phyloP scores from a whole-genome alignment of 2,113 vertebrate species.

The Passer montanus region DNA sequence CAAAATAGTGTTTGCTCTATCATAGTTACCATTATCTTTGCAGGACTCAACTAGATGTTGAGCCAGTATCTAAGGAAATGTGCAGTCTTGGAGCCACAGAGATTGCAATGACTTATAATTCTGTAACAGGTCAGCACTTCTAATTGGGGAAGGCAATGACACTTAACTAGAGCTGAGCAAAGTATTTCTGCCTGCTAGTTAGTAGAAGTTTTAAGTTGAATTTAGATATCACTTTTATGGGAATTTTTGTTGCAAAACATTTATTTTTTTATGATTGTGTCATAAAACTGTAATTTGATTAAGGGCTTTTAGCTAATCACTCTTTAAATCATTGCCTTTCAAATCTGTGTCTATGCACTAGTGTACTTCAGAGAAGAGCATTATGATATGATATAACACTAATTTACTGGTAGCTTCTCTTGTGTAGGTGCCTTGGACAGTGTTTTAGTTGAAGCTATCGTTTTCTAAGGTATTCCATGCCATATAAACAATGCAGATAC shows the following conservation, averaged over 20 bases:
- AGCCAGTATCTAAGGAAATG: neutral
- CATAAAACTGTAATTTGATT: neutral
- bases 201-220: neutral
- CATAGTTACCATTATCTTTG: neutral
- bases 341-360: neutral
- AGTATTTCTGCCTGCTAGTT: neutral
- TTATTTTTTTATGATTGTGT: neutral
- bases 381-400: neutral
- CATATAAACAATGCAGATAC: neutral
- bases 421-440: neutral
- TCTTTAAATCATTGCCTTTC: neutral
- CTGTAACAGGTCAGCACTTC: neutral
- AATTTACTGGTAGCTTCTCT: neutral
- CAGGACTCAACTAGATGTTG: neutral
- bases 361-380: neutral
- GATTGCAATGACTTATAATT: neutral
- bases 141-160: neutral
- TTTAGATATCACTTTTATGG: neutral
- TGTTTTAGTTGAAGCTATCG: neutral
- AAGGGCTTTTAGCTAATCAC: neutral
- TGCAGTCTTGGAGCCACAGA: neutral
- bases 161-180: neutral
- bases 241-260: neutral
- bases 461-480: neutral
- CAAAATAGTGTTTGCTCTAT: neutral